Conservation (phyloP, 2,113 vertebrate genomes). For the Oncorhynchus gorbuscha region DNA sequence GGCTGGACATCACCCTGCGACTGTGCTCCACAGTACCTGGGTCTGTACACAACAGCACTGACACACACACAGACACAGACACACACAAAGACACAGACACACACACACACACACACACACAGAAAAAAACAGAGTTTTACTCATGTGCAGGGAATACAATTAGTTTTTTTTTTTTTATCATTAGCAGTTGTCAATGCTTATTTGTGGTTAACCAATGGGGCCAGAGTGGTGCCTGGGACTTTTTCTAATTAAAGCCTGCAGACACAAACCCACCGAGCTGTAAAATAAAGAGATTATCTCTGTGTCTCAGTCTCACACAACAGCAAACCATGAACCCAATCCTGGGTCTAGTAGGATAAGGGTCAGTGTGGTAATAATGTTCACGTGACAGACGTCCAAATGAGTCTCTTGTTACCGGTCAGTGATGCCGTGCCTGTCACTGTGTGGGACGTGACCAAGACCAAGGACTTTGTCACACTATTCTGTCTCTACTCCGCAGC, state of each 20-base stretch:
- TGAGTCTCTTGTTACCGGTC: constrained; percentile 13
- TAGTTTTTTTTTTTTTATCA: neutral
- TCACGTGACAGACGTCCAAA: constrained; percentile 18
- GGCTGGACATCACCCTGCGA: constrained; percentile 83
- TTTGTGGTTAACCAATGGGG: neutral
- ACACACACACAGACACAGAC: neutral
- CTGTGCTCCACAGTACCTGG: constrained; percentile 90
- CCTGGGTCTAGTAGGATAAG: constrained; percentile 36
- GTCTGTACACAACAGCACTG: constrained; percentile 87
- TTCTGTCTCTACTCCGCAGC: neutral
- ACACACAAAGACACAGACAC: neutral
- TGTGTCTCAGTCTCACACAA: constrained; percentile 12
- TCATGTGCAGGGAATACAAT: neutral
- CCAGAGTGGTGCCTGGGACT: neutral
- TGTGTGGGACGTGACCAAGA: neutral
- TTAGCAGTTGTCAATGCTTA: neutral
- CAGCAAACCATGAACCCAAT: constrained; percentile 32
- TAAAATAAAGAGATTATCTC: too few species aligned
- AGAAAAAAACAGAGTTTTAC: neutral
- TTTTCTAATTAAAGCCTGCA: constrained; percentile 19
- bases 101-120: constrained; percentile 1
- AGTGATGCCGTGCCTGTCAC: neutral
- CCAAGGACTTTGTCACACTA: neutral
- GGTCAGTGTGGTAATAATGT: constrained; percentile 24
- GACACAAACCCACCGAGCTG: constrained; percentile 14